Conservation (phyloP, 2,113 vertebrate genomes). For the Pelusios castaneus region DNA sequence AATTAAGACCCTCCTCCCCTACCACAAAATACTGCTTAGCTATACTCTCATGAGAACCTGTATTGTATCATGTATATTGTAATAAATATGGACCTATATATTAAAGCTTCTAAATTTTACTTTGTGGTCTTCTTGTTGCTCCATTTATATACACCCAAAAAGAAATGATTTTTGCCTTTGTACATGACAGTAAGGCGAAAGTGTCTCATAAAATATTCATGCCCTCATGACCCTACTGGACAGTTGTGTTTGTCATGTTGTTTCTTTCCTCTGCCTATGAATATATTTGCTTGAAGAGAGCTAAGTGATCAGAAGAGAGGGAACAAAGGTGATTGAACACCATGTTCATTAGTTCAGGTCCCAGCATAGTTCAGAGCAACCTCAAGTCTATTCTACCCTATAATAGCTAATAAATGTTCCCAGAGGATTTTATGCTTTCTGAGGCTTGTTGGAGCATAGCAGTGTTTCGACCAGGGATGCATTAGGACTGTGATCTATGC, state of each 20-base stretch:
- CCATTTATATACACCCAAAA: neutral
- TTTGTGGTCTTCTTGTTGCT: neutral
- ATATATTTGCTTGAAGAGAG: neutral
- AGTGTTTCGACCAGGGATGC: neutral
- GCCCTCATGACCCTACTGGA: neutral
- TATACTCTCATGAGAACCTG: neutral
- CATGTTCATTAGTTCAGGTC: neutral
- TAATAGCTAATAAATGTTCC: neutral
- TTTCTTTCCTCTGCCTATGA: neutral
- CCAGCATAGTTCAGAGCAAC: neutral
- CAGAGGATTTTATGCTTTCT: neutral
- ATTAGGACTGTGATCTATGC: no score
- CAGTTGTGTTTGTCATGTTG: neutral
- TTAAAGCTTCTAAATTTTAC: neutral
- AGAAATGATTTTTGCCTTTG: no score
- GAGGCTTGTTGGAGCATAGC: neutral
- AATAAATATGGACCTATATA: neutral
- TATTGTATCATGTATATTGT: neutral
- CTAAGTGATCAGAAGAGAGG: neutral
- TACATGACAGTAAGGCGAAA: neutral
- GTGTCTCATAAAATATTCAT: neutral
- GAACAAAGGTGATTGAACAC: neutral
- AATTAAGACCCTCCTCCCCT: neutral
- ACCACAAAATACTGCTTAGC: neutral
- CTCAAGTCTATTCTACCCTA: neutral